These are phyloP conservation scores for Callorhinus ursinus DNA, from an alignment of 2,113 vertebrate genomes.

Conservation along the genomic window DNA sequence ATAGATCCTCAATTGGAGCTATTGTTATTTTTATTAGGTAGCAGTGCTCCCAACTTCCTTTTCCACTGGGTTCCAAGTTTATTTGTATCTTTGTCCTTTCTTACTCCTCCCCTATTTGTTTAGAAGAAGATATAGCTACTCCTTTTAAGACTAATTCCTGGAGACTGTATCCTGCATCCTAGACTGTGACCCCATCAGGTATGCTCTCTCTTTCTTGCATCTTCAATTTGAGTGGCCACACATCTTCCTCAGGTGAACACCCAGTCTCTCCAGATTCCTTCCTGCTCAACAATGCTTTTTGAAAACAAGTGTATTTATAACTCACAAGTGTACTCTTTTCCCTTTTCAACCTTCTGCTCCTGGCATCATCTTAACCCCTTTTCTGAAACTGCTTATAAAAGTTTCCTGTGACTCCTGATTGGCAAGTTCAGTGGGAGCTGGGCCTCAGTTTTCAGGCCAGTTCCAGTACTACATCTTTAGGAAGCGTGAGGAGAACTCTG, in stretches of 20 bases:
- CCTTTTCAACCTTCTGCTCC: not conserved
- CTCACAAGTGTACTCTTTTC: not conserved
- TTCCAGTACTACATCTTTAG: not conserved
- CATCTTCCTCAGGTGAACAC: not conserved
- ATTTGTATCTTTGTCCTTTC: not conserved
- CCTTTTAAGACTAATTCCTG: not conserved
- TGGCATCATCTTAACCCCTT: not conserved
- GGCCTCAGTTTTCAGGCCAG: not conserved
- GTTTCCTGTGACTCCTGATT: not conserved
- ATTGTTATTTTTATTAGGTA: conserved; percentile 5
- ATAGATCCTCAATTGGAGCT: not conserved
- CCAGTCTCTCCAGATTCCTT: not conserved
- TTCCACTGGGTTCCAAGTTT: not conserved
- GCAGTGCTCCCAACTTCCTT: not conserved
- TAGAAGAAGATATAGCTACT: conserved; percentile 7
- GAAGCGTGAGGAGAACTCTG: not conserved
- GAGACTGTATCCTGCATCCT: not conserved
- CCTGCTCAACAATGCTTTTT: not conserved
- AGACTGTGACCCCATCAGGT: not conserved
- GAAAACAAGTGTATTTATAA: not conserved
- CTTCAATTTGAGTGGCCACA: not conserved
- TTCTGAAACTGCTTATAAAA: not conserved
- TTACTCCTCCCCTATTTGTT: not conserved
- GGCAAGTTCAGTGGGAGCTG: not conserved
- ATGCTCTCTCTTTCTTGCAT: not conserved